Evolutionary conservation across 2,797 vertebrate species (phyloP).

Genomic region (Alfaro cultratus): DNA sequence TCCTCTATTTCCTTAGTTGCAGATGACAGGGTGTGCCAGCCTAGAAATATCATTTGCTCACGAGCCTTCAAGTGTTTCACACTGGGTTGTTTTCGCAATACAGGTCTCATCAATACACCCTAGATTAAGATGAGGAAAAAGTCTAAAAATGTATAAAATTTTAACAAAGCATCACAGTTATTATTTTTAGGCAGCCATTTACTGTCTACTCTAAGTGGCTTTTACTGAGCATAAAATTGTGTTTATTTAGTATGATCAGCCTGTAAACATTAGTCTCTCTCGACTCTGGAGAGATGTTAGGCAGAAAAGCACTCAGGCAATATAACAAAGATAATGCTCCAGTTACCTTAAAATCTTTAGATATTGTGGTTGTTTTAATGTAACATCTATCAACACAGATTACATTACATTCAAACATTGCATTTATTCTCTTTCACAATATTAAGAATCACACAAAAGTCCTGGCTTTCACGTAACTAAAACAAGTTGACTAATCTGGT

Average conservation of each 20-base stretch:
- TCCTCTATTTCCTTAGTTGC: conserved; percentile 29
- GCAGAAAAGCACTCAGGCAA: background rate
- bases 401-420: background rate
- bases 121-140: conserved; percentile 47
- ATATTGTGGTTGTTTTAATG: background rate
- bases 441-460: background rate
- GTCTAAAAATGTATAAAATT: background rate
- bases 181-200: background rate
- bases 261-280: background rate
- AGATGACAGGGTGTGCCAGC: conserved; percentile 52
- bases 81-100: conserved; percentile 74
- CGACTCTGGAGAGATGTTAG: background rate
- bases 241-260: background rate
- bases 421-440: background rate
- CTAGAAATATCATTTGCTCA: conserved; percentile 63
- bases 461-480: background rate
- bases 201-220: background rate
- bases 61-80: conserved; percentile 67
- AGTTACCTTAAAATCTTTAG: background rate
- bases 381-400: background rate
- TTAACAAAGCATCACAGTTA: background rate
- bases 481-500: background rate
- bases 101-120: conserved; percentile 78
- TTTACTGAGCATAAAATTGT: background rate
- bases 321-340: background rate